A percentile compares a stretch with the other conserved stretches of the same genome.
Conservation (phyloP, 2,888 invertebrate genomes). For the Choristoneura rosaceana region DNA sequence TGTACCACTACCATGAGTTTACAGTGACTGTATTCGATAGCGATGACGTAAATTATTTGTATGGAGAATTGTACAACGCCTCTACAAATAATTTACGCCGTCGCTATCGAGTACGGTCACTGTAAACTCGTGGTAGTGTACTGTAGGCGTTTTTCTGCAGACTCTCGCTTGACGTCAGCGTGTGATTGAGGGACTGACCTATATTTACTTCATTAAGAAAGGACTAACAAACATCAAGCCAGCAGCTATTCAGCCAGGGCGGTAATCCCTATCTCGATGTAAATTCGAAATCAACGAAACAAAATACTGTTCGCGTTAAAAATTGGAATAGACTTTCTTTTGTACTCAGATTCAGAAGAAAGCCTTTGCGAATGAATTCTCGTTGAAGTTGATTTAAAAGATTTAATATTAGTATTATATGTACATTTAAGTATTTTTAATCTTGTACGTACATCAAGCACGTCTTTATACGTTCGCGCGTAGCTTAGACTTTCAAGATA, state of each 20-base stretch:
- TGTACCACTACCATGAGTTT: too few relatives aligned
- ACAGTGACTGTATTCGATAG: too few relatives aligned
- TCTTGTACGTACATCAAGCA: too few relatives aligned
- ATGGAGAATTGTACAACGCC: too few relatives aligned
- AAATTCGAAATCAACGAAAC: constrained; percentile 13
- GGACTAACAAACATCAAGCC: constrained; percentile 6
- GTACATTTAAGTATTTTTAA: neutral
- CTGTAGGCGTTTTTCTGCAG: constrained; percentile 6
- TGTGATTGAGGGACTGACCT: constrained; percentile 35
- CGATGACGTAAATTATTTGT: too few relatives aligned
- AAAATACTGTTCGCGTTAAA: constrained; percentile 6
- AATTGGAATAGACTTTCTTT: constrained; percentile 9
- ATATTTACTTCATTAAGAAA: constrained; percentile 29
- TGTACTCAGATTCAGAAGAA: constrained; percentile 4
- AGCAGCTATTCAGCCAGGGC: constrained; percentile 13
- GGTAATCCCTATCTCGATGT: constrained; percentile 9
- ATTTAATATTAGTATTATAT: neutral
- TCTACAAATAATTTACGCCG: too few relatives aligned
- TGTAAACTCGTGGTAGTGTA: too few relatives aligned
- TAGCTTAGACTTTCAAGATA: too few relatives aligned
- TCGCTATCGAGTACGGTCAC: too few relatives aligned
- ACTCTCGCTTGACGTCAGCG: constrained; percentile 4
- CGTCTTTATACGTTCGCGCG: too few relatives aligned
- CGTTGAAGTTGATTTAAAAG: neutral
- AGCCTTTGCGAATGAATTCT: neutral